A percentile compares a stretch with the other conserved stretches of the same genome.
Conservation (phyloP, 2,797 vertebrate genomes). For the Ciconia nigra region DNA sequence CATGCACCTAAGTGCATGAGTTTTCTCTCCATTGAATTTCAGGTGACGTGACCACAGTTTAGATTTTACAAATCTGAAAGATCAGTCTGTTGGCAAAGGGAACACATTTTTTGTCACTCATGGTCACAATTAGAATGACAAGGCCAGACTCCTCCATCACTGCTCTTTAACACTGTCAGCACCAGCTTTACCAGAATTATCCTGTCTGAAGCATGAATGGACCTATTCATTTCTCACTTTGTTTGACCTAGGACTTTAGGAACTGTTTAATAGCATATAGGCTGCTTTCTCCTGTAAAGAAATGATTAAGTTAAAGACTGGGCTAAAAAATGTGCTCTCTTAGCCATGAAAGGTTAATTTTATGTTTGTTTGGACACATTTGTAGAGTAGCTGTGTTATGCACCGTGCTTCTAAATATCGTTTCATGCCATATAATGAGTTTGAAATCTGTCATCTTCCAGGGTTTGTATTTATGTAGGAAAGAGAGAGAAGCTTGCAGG, state of each 20-base stretch:
- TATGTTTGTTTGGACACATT: slow-evolving; percentile 22
- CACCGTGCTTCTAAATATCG: not conserved
- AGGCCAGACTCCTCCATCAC: slow-evolving; percentile 66
- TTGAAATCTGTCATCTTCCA: slow-evolving; percentile 34
- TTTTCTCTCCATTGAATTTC: not conserved
- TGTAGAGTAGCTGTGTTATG: not conserved
- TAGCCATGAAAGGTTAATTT: slow-evolving; percentile 51
- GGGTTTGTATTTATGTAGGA: not conserved
- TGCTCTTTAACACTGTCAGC: slow-evolving; percentile 69
- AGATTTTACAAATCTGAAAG: slow-evolving; percentile 25
- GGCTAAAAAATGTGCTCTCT: not conserved
- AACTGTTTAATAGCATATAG: slow-evolving; percentile 19
- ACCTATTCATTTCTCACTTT: slow-evolving; percentile 67
- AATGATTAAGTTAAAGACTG: not conserved
- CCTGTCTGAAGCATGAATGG: slow-evolving; percentile 69
- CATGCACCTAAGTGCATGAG: not conserved
- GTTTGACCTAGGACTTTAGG: slow-evolving; percentile 10
- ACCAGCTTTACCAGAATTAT: slow-evolving; percentile 69
- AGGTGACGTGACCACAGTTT: not conserved
- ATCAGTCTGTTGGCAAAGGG: slow-evolving; percentile 22
- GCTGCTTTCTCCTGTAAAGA: slow-evolving; percentile 42
- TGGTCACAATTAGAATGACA: slow-evolving; percentile 70
- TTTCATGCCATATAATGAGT: slow-evolving; percentile 12
- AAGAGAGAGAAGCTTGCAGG: not conserved
- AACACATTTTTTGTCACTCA: slow-evolving; percentile 56